Evolutionary conservation across 2,113 vertebrate genomes (phyloP).

Genomic region (Circaetus cinerascens): DNA sequence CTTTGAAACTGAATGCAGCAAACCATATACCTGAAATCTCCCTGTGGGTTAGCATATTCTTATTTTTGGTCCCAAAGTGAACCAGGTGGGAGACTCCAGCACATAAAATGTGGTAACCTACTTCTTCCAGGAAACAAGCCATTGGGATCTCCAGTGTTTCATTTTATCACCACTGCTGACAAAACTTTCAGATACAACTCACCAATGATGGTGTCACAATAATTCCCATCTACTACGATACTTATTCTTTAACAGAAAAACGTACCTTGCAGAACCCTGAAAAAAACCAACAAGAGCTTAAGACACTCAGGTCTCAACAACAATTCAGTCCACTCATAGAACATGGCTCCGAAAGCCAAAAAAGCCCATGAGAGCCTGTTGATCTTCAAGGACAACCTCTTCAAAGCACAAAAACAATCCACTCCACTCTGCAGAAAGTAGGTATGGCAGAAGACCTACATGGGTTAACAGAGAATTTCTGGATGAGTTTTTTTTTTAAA

Average conservation of each 20-base stretch:
- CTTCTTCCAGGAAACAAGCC: background rate
- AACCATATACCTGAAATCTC: accelerated
- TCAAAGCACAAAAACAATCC: background rate
- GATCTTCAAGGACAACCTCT: background rate
- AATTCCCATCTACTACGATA: background rate
- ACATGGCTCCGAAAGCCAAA: background rate
- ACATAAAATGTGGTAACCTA: background rate
- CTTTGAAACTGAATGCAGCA: background rate
- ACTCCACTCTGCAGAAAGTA: background rate
- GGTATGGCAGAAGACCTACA: background rate
- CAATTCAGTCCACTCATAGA: background rate
- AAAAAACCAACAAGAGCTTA: background rate
- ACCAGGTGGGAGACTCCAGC: background rate
- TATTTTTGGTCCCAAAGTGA: background rate
- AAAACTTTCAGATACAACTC: background rate
- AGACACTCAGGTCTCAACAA: background rate
- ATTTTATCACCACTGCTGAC: background rate
- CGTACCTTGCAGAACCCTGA: accelerated
- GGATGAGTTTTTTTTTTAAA: background rate
- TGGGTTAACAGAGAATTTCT: background rate
- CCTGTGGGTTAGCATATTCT: background rate
- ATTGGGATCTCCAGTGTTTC: background rate
- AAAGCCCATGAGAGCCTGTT: background rate
- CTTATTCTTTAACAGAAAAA: background rate
- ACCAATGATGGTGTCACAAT: background rate